These are phyloP conservation scores for Antheraea assamensis DNA, from an alignment of 2,888 invertebrate species.

Conservation along the genomic window DNA sequence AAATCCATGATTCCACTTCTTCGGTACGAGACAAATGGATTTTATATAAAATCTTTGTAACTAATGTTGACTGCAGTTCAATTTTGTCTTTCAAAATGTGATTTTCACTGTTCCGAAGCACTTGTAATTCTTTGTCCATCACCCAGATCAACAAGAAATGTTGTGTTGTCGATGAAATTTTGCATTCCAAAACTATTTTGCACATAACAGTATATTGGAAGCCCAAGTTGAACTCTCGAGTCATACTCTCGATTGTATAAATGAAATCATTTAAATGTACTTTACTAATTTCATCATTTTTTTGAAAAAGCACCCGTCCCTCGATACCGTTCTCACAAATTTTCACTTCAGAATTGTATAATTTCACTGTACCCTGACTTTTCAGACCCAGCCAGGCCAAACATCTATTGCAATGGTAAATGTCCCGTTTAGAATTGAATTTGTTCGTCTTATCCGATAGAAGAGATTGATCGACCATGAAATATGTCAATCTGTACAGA, in stretches of 20 bases:
- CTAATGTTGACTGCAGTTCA: constrained; percentile 66
- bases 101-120: constrained; percentile 61
- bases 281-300: constrained; percentile 42
- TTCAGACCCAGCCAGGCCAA: constrained; percentile 81
- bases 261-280: constrained; percentile 76
- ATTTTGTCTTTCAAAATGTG: constrained; percentile 53
- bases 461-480: constrained; percentile 69
- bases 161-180: constrained; percentile 61
- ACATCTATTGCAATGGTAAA: constrained; percentile 82
- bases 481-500: constrained; percentile 81
- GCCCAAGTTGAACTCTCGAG: constrained; percentile 74
- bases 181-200: constrained; percentile 80
- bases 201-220: constrained; percentile 77
- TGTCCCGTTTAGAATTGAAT: constrained; percentile 68
- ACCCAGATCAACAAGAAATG: constrained; percentile 83
- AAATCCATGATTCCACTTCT: constrained; percentile 76
- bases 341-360: constrained; percentile 83
- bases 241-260: constrained; percentile 73
- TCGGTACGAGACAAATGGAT: constrained; percentile 68
- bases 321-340: constrained; percentile 55
- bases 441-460: constrained; percentile 69
- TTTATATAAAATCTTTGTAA: constrained; percentile 83
- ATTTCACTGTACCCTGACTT: constrained; percentile 68
- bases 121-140: constrained; percentile 82
- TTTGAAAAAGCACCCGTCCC: constrained; percentile 54